phyloP scores from a whole-genome alignment of 1,140 invertebrate genomes.

The Gonatopus flavifemur region DNA sequence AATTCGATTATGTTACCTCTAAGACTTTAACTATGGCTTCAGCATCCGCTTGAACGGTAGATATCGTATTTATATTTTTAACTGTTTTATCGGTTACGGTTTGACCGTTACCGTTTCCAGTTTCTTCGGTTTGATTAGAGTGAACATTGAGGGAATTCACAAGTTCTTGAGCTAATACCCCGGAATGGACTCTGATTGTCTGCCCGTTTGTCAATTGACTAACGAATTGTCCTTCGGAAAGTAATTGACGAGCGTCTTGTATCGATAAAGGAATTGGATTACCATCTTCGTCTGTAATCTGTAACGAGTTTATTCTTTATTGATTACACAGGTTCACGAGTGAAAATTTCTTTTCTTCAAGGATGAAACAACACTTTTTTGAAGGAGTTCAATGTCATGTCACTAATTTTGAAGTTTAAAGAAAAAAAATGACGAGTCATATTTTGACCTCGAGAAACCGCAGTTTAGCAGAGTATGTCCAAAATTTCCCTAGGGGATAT shows the following conservation, averaged over 20 bases:
- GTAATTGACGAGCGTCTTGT: conserved; percentile 63
- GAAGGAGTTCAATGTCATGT: too few species aligned
- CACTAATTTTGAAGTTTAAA: background rate
- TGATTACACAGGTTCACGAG: too few species aligned
- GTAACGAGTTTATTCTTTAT: conserved; percentile 17
- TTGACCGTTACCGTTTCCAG: conserved; percentile 16
- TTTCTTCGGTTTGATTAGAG: conserved; percentile 24
- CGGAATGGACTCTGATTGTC: conserved; percentile 47
- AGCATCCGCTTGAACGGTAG: conserved; percentile 34
- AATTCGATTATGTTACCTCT: conserved; percentile 28
- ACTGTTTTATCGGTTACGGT: background rate
- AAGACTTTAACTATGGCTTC: conserved; percentile 44
- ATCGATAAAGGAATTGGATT: conserved; percentile 70
- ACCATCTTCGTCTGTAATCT: conserved; percentile 69
- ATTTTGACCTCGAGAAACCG: too few species aligned
- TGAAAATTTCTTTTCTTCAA: too few species aligned
- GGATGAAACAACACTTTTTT: too few species aligned
- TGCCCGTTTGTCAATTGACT: conserved; percentile 51
- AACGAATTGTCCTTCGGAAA: conserved; percentile 58
- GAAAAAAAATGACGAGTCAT: too few species aligned
- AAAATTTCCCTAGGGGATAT: too few species aligned
- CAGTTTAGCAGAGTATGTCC: too few species aligned
- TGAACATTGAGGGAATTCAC: conserved; percentile 31
- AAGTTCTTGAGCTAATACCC: conserved; percentile 31
- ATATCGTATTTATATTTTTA: conserved; percentile 15